Percentiles rank a stretch among this genome's conserved stretches.
phyloP scores from a whole-genome alignment of 2,888 invertebrate species.

The Drosophila affinis region DNA sequence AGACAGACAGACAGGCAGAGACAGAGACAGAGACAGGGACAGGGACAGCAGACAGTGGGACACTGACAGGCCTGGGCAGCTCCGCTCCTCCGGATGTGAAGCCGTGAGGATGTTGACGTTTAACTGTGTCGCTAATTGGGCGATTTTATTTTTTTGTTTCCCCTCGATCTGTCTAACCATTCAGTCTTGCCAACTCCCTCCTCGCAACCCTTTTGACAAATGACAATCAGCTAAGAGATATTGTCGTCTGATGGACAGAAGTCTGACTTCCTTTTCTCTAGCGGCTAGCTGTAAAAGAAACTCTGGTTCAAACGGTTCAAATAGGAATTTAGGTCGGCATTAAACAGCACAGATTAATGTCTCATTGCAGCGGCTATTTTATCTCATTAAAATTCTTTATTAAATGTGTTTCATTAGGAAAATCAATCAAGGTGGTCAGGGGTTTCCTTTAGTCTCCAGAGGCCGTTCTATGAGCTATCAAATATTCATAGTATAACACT shows the following conservation, averaged over 20 bases:
- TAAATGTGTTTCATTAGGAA: constrained; percentile 12
- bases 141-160: constrained; percentile 51
- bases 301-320: constrained; percentile 35
- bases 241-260: constrained; percentile 44
- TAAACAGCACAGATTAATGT: constrained; percentile 37
- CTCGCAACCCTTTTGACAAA: constrained; percentile 64
- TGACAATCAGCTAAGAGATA: constrained; percentile 65
- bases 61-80: constrained; percentile 17
- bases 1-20: constrained; percentile 19
- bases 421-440: neutral
- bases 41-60: constrained; percentile 7
- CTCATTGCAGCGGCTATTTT: constrained; percentile 13
- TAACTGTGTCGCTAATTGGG: constrained; percentile 77
- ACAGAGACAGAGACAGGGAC: neutral
- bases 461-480: no score
- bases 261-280: constrained; percentile 33
- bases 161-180: neutral
- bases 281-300: constrained; percentile 29
- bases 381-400: constrained; percentile 32
- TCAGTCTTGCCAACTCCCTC: constrained; percentile 15
- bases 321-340: constrained; percentile 46
- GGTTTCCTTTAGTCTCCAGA: no score
- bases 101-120: constrained; percentile 79
- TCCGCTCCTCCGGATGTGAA: constrained; percentile 74
- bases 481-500: no score